These are phyloP conservation scores for Emydocephalus ijimae DNA, from an alignment of 2,113 vertebrate species.

Conservation along the genomic window DNA sequence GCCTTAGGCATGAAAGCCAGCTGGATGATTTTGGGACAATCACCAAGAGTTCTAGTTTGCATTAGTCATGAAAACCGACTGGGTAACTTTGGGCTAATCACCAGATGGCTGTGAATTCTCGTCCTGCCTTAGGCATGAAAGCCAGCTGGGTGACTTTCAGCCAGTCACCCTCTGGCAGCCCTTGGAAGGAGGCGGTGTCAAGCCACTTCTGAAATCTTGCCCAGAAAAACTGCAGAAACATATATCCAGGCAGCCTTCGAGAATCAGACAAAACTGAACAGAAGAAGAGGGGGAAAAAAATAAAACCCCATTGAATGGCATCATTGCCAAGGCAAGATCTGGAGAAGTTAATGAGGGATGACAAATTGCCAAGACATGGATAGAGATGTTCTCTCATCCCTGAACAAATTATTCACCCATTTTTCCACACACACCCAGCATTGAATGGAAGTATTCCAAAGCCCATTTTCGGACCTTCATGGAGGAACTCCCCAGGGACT, in stretches of 20 bases:
- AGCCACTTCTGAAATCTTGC: not conserved
- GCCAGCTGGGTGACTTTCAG: not conserved
- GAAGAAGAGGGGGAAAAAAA: not conserved
- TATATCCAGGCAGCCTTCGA: not conserved
- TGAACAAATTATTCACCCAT: not conserved
- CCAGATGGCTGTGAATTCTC: not conserved
- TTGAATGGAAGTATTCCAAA: not conserved
- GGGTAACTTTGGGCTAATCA: too few relatives aligned
- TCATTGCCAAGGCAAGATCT: not conserved
- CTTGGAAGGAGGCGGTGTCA: not conserved
- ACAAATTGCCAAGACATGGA: not conserved
- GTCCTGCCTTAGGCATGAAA: not conserved
- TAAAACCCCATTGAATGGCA: not conserved
- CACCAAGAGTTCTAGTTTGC: too few relatives aligned
- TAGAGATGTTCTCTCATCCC: not conserved
- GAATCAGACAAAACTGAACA: not conserved
- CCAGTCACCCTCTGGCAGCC: not conserved
- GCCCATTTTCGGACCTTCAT: not conserved
- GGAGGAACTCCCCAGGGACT: not conserved
- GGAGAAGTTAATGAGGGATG: not conserved
- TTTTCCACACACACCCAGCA: fast-evolving
- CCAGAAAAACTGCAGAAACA: not conserved
- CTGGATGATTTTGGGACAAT: too few relatives aligned
- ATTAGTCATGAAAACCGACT: too few relatives aligned
- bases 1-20: too few relatives aligned